phyloP scores from a whole-genome alignment of 2,888 invertebrate species.

The Rotaria sp. region DNA sequence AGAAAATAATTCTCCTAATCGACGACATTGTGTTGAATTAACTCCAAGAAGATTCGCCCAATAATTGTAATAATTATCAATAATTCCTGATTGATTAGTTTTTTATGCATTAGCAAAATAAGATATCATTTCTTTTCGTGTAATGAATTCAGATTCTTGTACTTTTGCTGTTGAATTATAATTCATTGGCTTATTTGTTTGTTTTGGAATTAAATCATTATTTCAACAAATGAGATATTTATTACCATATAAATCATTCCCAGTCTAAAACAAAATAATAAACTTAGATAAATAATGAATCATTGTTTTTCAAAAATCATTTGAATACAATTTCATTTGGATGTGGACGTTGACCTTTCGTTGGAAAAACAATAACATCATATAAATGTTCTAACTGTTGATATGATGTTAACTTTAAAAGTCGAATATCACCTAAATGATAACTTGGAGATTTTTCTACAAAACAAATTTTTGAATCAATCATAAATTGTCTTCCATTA shows the following conservation, averaged over 20 bases:
- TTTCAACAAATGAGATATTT: background rate
- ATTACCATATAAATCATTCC: background rate
- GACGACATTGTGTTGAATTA: background rate
- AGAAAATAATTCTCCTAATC: background rate
- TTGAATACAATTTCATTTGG: background rate
- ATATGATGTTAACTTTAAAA: background rate
- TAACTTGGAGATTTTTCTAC: background rate
- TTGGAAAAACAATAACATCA: background rate
- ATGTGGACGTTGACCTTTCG: background rate
- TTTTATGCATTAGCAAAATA: background rate
- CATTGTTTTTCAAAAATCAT: no score
- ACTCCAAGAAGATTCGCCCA: background rate
- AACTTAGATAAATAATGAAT: no score
- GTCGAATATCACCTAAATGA: background rate
- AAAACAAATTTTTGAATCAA: background rate
- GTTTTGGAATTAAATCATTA: background rate
- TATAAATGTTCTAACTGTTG: background rate
- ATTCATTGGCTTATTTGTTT: background rate
- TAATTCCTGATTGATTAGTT: background rate
- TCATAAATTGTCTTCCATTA: background rate
- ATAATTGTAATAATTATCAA: background rate
- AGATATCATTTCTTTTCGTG: background rate
- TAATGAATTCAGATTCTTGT: background rate
- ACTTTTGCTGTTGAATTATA: background rate
- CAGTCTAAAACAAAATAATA: background rate